Percentiles rank a stretch among this genome's conserved stretches.
Conservation (phyloP, 2,888 invertebrate species). For the Watsonalla cultraria region DNA sequence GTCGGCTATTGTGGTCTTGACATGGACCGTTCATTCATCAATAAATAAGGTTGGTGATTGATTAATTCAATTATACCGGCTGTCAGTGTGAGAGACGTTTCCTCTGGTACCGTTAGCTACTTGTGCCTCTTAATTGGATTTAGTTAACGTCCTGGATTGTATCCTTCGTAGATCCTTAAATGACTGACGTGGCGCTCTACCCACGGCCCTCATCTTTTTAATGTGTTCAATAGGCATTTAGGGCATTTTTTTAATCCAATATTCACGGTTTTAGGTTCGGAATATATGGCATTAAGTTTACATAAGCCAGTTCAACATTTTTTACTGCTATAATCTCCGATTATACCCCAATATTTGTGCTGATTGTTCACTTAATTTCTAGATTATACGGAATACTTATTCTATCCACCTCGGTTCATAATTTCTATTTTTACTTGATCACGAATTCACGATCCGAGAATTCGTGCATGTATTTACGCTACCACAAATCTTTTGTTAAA, state of each 20-base stretch:
- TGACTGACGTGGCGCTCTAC: background rate
- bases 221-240: too few relatives aligned
- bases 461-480: background rate
- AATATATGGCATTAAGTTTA: too few relatives aligned
- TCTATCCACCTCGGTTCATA: too few relatives aligned
- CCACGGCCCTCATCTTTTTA: background rate
- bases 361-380: too few relatives aligned
- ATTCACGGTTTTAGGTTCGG: too few relatives aligned
- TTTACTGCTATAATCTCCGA: too few relatives aligned
- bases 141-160: conserved; percentile 22
- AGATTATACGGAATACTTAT: too few relatives aligned
- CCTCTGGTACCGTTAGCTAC: conserved; percentile 32
- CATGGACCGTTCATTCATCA: background rate
- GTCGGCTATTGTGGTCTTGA: background rate
- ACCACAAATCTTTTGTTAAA: background rate
- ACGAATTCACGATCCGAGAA: background rate
- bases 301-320: too few relatives aligned
- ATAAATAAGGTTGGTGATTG: background rate
- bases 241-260: too few relatives aligned
- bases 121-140: conserved; percentile 37
- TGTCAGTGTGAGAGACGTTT: conserved; percentile 34
- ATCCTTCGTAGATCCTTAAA: background rate
- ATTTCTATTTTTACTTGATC: background rate
- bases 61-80: conserved; percentile 1
- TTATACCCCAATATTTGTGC: too few relatives aligned